A percentile compares a stretch with the other conserved stretches of the same genome.
phyloP scores from a whole-genome alignment of 2,113 vertebrate species.

The Paramormyrops kingsleyae region DNA sequence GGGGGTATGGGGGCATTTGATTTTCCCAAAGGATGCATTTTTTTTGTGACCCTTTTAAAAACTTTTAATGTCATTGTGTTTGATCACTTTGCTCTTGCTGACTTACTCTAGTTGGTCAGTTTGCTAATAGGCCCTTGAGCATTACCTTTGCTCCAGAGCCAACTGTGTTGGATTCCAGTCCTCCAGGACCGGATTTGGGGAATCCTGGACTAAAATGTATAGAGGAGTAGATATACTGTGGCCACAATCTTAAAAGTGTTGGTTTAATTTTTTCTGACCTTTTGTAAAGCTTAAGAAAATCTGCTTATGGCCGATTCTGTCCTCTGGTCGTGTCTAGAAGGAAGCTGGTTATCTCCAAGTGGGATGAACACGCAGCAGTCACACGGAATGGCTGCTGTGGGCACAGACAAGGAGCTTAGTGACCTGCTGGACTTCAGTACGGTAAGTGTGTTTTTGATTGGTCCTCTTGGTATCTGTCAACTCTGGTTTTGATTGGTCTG shows the following conservation, averaged over 20 bases:
- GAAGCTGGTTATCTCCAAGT: conserved; percentile 61
- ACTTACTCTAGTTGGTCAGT: not conserved
- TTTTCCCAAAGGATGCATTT: not conserved
- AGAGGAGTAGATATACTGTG: not conserved
- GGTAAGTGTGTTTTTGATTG: conserved; percentile 62
- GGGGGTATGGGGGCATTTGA: not conserved
- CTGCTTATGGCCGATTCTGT: not conserved
- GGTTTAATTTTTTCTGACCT: not conserved
- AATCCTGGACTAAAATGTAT: not conserved
- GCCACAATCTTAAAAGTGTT: not conserved
- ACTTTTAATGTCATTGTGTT: not conserved
- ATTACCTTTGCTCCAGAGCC: not conserved
- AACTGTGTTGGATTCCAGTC: not conserved
- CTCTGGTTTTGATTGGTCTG: not conserved
- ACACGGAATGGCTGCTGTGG: conserved; percentile 88
- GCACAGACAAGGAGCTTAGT: conserved; percentile 94
- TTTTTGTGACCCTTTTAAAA: not conserved
- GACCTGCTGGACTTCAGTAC: conserved; percentile 97
- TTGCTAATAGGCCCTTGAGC: not conserved
- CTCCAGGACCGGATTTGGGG: not conserved
- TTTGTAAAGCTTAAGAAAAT: not conserved
- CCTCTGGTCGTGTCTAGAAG: conserved; percentile 41
- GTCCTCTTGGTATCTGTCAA: not conserved
- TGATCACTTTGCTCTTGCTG: not conserved
- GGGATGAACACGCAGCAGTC: conserved; percentile 67